Evolutionary conservation across 2,797 vertebrate species (phyloP).

Genomic region (Lophotriccus pileatus): DNA sequence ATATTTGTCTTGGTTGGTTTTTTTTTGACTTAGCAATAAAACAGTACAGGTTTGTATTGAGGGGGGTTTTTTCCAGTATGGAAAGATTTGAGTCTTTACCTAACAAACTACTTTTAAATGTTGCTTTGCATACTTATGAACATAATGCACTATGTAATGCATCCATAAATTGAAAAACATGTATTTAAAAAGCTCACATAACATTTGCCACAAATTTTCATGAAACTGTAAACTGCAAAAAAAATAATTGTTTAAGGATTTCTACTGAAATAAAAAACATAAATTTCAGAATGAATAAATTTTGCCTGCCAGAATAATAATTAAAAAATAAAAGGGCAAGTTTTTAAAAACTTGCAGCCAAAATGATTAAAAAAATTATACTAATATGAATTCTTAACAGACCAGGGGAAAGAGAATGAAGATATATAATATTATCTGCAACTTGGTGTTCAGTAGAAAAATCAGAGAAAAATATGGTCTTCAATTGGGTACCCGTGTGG

Average conservation of each 20-base stretch:
- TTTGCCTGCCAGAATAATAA: neutral
- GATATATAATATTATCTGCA: neutral
- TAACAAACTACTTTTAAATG: neutral
- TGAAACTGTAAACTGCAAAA: neutral
- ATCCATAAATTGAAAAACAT: neutral
- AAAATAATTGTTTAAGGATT: neutral
- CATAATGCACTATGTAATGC: neutral
- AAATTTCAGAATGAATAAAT: neutral
- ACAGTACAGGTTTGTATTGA: neutral
- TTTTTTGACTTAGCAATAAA: neutral
- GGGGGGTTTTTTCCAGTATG: fast-evolving
- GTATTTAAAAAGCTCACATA: neutral
- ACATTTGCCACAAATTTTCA: neutral
- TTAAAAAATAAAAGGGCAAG: neutral
- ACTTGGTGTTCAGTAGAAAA: neutral
- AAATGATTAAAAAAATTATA: neutral
- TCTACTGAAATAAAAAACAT: neutral
- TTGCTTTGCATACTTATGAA: neutral
- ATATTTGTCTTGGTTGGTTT: fast-evolving
- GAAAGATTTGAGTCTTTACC: neutral
- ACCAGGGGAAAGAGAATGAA: neutral
- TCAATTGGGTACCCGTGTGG: neutral
- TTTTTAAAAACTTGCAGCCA: neutral
- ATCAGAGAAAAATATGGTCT: neutral
- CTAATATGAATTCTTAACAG: neutral